phyloP scores from a whole-genome alignment of 1,140 invertebrate species.

The Dendroctonus valens region DNA sequence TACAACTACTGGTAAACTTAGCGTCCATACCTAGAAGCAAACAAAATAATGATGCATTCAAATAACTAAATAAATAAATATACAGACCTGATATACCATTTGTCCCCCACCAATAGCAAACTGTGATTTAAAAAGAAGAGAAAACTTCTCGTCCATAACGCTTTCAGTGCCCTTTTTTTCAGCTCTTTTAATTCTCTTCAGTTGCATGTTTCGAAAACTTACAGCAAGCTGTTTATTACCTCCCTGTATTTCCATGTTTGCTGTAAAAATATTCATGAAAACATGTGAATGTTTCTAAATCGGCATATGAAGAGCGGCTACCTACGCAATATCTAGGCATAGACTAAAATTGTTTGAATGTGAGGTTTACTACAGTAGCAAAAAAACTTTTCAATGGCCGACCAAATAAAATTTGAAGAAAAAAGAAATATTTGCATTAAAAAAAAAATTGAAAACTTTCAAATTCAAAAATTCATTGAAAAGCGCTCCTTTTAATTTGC shows the following conservation, averaged over 20 bases:
- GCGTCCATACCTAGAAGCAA: slow-evolving; percentile 70
- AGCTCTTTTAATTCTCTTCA: slow-evolving; percentile 91
- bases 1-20: slow-evolving; percentile 94
- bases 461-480: no score
- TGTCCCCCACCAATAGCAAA: slow-evolving; percentile 90
- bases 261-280: neutral
- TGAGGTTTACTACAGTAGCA: neutral
- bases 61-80: slow-evolving; percentile 1
- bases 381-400: no score
- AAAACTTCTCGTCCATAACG: slow-evolving; percentile 98
- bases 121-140: slow-evolving; percentile 88
- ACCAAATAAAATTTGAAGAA: no score
- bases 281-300: neutral
- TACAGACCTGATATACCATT: slow-evolving; percentile 72
- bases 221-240: slow-evolving; percentile 72
- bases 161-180: slow-evolving; percentile 95
- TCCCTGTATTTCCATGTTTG: slow-evolving; percentile 51
- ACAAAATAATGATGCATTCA: neutral
- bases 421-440: no score
- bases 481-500: no score
- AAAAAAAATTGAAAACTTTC: no score
- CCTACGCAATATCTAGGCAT: no score
- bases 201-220: slow-evolving; percentile 87
- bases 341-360: neutral
- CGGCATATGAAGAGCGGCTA: neutral